These are phyloP conservation scores for Tipula helvola DNA, from an alignment of 2,888 invertebrate species.

Conservation along the genomic window DNA sequence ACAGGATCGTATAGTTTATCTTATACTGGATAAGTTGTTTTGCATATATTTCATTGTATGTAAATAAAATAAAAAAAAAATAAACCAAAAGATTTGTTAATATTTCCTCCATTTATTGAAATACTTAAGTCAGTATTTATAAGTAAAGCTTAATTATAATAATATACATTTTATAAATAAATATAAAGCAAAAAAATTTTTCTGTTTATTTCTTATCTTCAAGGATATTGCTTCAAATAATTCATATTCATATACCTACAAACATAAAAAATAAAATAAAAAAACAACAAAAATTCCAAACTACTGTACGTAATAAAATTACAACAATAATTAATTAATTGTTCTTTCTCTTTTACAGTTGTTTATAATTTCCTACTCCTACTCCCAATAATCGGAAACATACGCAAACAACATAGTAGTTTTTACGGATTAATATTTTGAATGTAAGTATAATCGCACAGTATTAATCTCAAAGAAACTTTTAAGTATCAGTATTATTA, in stretches of 20 bases:
- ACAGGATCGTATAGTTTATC: constrained; percentile 68
- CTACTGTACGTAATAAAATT: background rate
- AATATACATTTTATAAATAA: background rate
- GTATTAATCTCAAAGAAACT: background rate
- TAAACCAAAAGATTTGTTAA: background rate
- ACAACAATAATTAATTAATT: background rate
- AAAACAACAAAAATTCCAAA: background rate
- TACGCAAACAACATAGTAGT: too few species aligned
- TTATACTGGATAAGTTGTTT: constrained; percentile 43
- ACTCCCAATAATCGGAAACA: background rate
- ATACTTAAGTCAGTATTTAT: background rate
- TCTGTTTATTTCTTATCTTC: background rate
- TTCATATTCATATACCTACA: background rate
- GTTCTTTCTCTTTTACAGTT: background rate
- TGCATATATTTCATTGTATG: background rate
- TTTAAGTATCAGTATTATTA: background rate
- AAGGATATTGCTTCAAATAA: background rate
- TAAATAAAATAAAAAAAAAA: background rate
- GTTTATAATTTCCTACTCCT: background rate
- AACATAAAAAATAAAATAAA: background rate
- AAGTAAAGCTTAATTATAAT: background rate
- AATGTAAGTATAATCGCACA: background rate
- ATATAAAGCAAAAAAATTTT: background rate
- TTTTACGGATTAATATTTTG: background rate
- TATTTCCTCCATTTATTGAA: background rate